phyloP scores from a whole-genome alignment of 2,113 vertebrate genomes.

The Herpetotheres cachinnans region DNA sequence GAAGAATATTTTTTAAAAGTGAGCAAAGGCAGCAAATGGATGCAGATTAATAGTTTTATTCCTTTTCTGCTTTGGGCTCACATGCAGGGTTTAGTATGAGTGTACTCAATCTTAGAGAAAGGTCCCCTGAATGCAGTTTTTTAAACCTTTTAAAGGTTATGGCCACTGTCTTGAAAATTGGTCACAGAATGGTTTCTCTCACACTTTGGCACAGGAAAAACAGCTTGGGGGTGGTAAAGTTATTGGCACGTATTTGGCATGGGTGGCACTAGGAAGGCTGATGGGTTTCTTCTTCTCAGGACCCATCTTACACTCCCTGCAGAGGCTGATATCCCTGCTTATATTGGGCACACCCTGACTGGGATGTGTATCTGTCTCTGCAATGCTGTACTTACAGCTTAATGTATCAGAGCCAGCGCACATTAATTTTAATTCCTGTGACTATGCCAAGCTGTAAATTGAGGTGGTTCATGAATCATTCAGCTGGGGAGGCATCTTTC shows the following conservation, averaged over 20 bases:
- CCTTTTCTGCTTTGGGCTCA: not conserved
- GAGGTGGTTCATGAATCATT: conserved; percentile 44
- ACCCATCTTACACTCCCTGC: not conserved
- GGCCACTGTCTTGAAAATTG: not conserved
- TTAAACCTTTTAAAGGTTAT: not conserved
- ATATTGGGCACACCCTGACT: not conserved
- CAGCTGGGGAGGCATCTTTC: not conserved
- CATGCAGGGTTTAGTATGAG: not conserved
- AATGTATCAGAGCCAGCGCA: not conserved
- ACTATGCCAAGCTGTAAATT: conserved; percentile 26
- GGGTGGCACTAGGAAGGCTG: not conserved
- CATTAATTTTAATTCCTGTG: conserved; percentile 39
- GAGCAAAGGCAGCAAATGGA: not conserved
- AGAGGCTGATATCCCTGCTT: not conserved
- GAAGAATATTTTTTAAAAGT: not conserved
- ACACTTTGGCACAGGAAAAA: not conserved
- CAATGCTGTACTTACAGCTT: not conserved
- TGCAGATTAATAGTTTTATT: not conserved
- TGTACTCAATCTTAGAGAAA: not conserved
- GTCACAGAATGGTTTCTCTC: not conserved
- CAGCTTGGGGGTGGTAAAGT: not conserved
- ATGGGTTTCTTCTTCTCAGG: not conserved
- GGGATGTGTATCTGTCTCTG: not conserved
- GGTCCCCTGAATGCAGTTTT: not conserved
- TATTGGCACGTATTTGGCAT: not conserved